Conservation (phyloP, 2,797 vertebrate genomes). For the Sarcophilus harrisii region DNA sequence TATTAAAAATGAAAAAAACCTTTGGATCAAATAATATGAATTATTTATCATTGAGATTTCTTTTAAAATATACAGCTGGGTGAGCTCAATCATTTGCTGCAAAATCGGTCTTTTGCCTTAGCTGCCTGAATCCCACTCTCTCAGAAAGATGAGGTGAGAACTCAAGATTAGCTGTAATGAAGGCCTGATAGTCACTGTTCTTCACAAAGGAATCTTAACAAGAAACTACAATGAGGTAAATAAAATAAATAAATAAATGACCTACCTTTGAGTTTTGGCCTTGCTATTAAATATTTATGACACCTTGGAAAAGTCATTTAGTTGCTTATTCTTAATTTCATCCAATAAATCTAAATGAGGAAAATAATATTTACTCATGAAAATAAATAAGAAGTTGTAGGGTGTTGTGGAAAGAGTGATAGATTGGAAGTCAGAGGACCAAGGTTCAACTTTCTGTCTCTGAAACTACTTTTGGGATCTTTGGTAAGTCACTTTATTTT, state of each 20-base stretch:
- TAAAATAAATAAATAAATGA: not conserved
- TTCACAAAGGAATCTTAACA: not conserved
- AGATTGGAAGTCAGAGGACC: not conserved
- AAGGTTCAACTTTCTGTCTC: not conserved
- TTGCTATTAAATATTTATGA: not conserved
- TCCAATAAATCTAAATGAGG: not conserved
- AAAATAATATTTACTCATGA: not conserved
- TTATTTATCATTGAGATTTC: not conserved
- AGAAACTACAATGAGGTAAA: not conserved
- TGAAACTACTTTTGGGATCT: not conserved
- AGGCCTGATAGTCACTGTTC: not conserved
- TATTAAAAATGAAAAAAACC: not conserved
- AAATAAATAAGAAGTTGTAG: not conserved
- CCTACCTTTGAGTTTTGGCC: not conserved
- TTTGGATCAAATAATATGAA: not conserved
- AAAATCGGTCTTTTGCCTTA: not conserved
- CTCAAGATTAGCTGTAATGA: not conserved
- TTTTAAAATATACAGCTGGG: constrained; percentile 7
- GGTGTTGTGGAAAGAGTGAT: not conserved
- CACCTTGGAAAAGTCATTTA: not conserved
- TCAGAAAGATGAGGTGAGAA: not conserved
- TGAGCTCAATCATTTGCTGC: constrained; percentile 14
- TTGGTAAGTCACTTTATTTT: not conserved
- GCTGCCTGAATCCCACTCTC: not conserved
- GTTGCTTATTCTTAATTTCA: not conserved